These are phyloP conservation scores for Aphelinus atriplicis DNA, from an alignment of 1,140 invertebrate genomes.

Conservation along the genomic window DNA sequence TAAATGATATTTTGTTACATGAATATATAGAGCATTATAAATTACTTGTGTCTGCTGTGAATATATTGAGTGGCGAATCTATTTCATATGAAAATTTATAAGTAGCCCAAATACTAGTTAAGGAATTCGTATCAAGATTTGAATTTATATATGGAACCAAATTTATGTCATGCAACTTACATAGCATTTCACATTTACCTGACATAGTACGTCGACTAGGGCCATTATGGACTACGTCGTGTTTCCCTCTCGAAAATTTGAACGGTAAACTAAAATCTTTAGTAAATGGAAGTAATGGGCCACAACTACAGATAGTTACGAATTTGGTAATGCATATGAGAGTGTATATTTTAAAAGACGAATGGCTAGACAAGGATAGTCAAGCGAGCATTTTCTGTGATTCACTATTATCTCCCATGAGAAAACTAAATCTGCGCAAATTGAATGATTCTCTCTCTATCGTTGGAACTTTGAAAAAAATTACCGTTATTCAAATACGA, in stretches of 20 bases:
- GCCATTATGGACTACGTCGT: slow-evolving; percentile 18
- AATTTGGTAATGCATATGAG: slow-evolving; percentile 7
- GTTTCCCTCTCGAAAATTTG: slow-evolving; percentile 21
- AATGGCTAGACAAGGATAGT: not conserved
- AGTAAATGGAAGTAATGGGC: slow-evolving; percentile 1
- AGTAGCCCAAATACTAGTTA: not conserved
- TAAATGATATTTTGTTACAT: slow-evolving; percentile 16
- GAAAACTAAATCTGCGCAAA: not conserved
- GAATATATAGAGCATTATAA: slow-evolving; percentile 32
- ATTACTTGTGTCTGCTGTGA: slow-evolving; percentile 24
- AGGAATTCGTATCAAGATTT: slow-evolving; percentile 16
- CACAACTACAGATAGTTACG: not conserved
- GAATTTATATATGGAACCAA: slow-evolving; percentile 14
- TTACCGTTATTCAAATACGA: not conserved
- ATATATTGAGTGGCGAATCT: not conserved
- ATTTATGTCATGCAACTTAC: slow-evolving; percentile 30
- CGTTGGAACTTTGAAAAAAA: not conserved
- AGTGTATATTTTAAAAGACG: not conserved
- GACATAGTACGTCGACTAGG: slow-evolving; percentile 23
- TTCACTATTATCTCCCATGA: not conserved
- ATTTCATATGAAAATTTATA: not conserved
- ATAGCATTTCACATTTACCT: slow-evolving; percentile 30
- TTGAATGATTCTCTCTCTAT: not conserved
- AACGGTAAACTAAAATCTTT: slow-evolving; percentile 34
- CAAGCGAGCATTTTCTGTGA: not conserved